Conservation (phyloP, 2,113 vertebrate genomes). For the Pungitius pungitius region DNA sequence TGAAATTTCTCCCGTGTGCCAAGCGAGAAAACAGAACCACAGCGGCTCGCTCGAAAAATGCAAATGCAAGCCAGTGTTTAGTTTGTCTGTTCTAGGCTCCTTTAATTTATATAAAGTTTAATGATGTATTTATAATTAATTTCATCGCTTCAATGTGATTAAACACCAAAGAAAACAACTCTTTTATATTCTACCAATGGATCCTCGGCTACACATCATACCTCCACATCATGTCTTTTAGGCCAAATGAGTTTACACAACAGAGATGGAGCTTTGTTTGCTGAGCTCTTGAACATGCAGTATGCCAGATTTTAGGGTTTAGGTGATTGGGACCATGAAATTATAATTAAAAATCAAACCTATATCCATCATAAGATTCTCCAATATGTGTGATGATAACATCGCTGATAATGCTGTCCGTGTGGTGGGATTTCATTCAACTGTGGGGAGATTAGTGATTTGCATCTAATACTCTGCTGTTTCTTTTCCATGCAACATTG, state of each 20-base stretch:
- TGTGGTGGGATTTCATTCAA: constrained; percentile 75
- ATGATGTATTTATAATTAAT: background rate
- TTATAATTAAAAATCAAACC: constrained; percentile 17
- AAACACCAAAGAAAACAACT: background rate
- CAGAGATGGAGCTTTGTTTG: too few relatives aligned
- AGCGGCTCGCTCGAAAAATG: background rate
- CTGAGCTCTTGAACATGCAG: background rate
- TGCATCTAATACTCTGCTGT: constrained; percentile 77
- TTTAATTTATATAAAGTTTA: background rate
- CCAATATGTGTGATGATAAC: constrained; percentile 67
- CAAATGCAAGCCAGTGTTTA: background rate
- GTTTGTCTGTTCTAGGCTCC: background rate
- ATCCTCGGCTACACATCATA: too few relatives aligned
- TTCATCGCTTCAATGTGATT: background rate
- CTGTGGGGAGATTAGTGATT: constrained; percentile 77
- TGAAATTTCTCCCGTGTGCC: background rate
- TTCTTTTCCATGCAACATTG: constrained; percentile 77
- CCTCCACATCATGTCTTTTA: too few relatives aligned
- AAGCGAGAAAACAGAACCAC: background rate
- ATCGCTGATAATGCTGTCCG: constrained; percentile 76
- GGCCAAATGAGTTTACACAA: too few relatives aligned
- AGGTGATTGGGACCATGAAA: background rate
- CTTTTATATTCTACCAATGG: background rate
- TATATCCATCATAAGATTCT: constrained; percentile 42
- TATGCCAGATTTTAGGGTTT: background rate